phyloP scores from a whole-genome alignment of 2,888 invertebrate genomes.

The Daptonema setosum region DNA sequence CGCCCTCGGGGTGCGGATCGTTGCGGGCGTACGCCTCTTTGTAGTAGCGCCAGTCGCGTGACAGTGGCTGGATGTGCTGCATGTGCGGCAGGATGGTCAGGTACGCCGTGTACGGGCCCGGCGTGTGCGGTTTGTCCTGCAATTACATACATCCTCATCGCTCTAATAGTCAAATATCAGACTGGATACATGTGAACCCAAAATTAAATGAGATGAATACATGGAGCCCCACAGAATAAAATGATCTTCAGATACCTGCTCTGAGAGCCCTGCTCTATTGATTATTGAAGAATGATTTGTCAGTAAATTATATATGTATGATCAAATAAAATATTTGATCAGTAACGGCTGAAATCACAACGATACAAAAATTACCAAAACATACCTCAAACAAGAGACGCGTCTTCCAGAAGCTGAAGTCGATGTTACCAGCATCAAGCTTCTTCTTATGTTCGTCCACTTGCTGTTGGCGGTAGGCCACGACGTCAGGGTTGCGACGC shows the following conservation, averaged over 20 bases:
- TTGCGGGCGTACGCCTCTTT: constrained; percentile 12
- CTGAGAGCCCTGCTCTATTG: too few species aligned
- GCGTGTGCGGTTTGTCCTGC: neutral
- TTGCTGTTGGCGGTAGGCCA: constrained; percentile 19
- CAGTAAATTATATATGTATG: too few species aligned
- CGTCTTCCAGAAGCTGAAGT: constrained; percentile 24
- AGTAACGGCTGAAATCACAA: neutral
- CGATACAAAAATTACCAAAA: neutral
- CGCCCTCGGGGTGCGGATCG: neutral
- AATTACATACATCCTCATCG: neutral
- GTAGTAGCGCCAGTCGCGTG: constrained; percentile 26
- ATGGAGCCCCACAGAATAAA: too few species aligned
- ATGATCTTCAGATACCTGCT: too few species aligned
- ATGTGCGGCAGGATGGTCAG: constrained; percentile 9
- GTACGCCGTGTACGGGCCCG: neutral
- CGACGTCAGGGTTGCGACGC: constrained; percentile 44
- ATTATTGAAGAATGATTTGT: too few species aligned
- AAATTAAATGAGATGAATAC: neutral
- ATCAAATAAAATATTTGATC: neutral
- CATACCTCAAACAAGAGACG: constrained; percentile 11
- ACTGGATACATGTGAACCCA: neutral
- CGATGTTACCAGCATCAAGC: constrained; percentile 19
- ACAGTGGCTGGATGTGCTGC: constrained; percentile 23
- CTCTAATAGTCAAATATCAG: neutral
- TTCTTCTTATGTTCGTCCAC: constrained; percentile 16